These are phyloP conservation scores for Brienomyrus brachyistius DNA, from an alignment of 2,113 vertebrate genomes.

Conservation along the genomic window DNA sequence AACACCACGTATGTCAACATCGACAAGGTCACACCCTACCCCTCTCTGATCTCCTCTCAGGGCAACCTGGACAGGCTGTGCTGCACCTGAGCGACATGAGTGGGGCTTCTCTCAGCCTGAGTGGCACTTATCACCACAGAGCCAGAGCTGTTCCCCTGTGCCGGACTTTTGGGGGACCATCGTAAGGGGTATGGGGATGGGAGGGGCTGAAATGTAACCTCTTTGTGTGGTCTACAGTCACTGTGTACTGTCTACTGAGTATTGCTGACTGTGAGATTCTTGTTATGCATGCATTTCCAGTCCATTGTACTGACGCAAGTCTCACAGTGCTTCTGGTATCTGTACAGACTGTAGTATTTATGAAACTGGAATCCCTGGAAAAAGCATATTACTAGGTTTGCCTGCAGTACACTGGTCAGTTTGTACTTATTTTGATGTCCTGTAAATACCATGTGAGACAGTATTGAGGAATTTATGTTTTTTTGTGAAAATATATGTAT, in stretches of 20 bases:
- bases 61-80: conserved; percentile 59
- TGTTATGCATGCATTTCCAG: neutral
- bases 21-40: conserved; percentile 84
- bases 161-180: neutral
- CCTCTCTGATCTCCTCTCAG: conserved; percentile 76
- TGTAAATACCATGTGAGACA: conserved; percentile 23
- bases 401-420: conserved; percentile 52
- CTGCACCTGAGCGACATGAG: conserved; percentile 51
- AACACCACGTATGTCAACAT: conserved; percentile 95
- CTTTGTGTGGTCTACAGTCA: neutral
- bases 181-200: neutral
- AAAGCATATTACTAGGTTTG: neutral
- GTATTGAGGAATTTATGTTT: conserved; percentile 26
- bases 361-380: neutral
- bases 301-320: conserved; percentile 1
- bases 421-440: conserved; percentile 30
- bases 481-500: conserved; percentile 19
- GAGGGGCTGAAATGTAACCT: conserved; percentile 4
- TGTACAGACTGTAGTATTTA: neutral
- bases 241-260: neutral
- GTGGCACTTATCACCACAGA: neutral
- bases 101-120: neutral
- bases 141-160: neutral
- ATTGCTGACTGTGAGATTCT: neutral
- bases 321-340: neutral